These are phyloP conservation scores for Hypomesus transpacificus DNA, from an alignment of 2,113 vertebrate genomes.

Conservation along the genomic window DNA sequence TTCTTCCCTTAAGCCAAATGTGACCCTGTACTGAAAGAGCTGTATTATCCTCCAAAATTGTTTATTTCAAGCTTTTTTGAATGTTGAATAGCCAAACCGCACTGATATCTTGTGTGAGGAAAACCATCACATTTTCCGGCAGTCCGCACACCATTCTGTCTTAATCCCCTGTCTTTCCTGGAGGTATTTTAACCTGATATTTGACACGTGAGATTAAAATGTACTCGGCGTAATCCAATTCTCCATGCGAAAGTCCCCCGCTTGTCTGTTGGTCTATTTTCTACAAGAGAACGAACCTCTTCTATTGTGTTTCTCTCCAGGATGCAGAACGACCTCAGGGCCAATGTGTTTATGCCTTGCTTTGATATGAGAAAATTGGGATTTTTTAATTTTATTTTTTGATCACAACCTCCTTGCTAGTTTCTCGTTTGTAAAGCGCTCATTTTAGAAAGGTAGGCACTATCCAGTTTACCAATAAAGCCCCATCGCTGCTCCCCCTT, in stretches of 20 bases:
- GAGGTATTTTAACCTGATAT: conserved; percentile 51
- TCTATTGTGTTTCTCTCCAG: conserved; percentile 44
- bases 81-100: conserved; percentile 24
- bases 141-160: conserved; percentile 31
- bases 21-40: conserved; percentile 18
- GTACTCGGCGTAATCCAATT: conserved; percentile 54
- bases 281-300: conserved; percentile 28
- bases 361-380: conserved; percentile 17
- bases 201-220: conserved; percentile 56
- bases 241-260: conserved; percentile 37
- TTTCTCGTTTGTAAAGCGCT: too few relatives aligned
- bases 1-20: background rate
- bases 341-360: conserved; percentile 23
- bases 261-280: conserved; percentile 41
- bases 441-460: too few relatives aligned
- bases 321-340: conserved; percentile 48
- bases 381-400: background rate
- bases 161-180: conserved; percentile 32
- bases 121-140: conserved; percentile 21
- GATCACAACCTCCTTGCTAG: too few relatives aligned
- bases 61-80: conserved; percentile 29
- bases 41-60: conserved; percentile 35
- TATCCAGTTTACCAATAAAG: too few relatives aligned
- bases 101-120: conserved; percentile 21
- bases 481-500: too few relatives aligned